These are phyloP conservation scores for Remorina albescens DNA, from an alignment of 2,797 vertebrate species.

Conservation along the genomic window DNA sequence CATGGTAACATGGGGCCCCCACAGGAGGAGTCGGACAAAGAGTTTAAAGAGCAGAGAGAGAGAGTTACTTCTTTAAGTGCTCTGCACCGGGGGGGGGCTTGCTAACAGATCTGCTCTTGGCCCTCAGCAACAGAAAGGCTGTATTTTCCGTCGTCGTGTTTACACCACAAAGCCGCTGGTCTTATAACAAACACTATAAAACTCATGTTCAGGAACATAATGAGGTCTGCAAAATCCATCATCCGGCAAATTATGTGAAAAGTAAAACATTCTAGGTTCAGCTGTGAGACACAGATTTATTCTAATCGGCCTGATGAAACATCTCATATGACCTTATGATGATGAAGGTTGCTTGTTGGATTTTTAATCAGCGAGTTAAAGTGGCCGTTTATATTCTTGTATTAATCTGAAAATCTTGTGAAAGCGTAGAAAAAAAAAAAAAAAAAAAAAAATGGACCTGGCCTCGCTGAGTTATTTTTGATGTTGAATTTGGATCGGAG, in stretches of 20 bases:
- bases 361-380: neutral
- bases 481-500: too few relatives aligned
- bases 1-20: conserved; percentile 19
- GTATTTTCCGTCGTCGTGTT: conserved; percentile 10
- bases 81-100: conserved; percentile 26
- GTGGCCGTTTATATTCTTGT: too few relatives aligned
- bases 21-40: conserved; percentile 51
- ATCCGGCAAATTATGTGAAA: neutral
- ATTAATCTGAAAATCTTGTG: too few relatives aligned
- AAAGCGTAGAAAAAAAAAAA: too few relatives aligned
- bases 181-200: conserved; percentile 8
- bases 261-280: neutral
- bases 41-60: conserved; percentile 43
- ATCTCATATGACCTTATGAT: neutral
- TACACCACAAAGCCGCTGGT: conserved; percentile 8
- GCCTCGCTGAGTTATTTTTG: too few relatives aligned
- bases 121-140: conserved; percentile 14
- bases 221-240: conserved; percentile 5
- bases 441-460: too few relatives aligned
- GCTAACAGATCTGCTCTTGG: conserved; percentile 17
- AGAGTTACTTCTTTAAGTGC: conserved; percentile 25
- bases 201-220: conserved; percentile 5
- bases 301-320: neutral
- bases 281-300: neutral
- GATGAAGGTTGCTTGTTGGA: neutral